These are phyloP conservation scores for Crotalus tigris DNA, from an alignment of 2,113 vertebrate species.

Conservation along the genomic window DNA sequence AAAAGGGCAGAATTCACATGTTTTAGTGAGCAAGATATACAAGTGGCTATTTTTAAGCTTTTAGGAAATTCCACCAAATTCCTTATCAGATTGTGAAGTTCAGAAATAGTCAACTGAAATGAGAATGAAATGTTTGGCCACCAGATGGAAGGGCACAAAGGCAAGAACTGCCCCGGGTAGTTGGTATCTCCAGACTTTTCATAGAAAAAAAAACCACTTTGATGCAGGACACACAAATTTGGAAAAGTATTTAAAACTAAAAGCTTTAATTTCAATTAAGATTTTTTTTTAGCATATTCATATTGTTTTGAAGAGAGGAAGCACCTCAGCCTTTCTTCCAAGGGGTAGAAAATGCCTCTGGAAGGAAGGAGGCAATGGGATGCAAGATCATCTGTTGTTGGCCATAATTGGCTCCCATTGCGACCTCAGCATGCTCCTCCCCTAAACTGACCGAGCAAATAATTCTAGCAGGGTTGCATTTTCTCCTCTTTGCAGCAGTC, in stretches of 20 bases:
- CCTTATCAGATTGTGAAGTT: not conserved
- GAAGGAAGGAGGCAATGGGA: not conserved
- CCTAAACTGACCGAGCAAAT: slow-evolving; percentile 13
- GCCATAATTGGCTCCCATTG: not conserved
- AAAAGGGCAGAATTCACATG: not conserved
- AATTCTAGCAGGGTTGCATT: not conserved
- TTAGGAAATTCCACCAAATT: not conserved
- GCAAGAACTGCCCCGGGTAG: not conserved
- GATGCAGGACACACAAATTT: not conserved
- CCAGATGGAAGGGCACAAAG: not conserved
- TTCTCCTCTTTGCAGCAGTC: not conserved
- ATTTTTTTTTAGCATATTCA: not conserved
- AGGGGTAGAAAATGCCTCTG: not conserved
- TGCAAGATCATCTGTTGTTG: not conserved
- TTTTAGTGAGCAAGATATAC: not conserved
- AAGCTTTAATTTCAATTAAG: not conserved
- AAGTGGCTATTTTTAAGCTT: not conserved
- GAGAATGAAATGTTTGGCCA: not conserved
- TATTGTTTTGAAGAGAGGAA: not conserved
- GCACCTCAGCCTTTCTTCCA: not conserved
- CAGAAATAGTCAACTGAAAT: not conserved
- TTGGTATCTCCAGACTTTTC: not conserved
- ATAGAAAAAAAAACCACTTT: not conserved
- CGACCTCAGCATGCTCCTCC: no score
- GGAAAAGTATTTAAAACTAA: not conserved